Evolutionary conservation across 2,888 invertebrate species (phyloP), one percentile per base, ranked within the genome.

Genomic region (Formica aserva): DNA sequence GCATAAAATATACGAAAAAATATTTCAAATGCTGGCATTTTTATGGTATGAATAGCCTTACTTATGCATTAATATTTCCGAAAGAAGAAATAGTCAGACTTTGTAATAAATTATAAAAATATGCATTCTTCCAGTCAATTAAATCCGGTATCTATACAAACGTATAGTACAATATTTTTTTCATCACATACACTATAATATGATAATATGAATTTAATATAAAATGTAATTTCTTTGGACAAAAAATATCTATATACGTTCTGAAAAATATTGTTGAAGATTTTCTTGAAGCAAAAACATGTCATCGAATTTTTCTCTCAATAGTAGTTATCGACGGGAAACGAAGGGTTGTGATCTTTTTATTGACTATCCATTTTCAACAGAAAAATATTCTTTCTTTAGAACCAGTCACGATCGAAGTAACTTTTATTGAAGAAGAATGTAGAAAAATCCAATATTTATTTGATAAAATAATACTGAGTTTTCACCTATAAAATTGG

Each of bases 281-380:
- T 60, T 67, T 13, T 62, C 18, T 32, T 15, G 57, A 22, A 57
- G 13, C 22, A 45, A 35, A 80, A 80, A 71, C 45, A 35, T 55
- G 60, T 71, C 78, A 13, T 71, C 45, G 18, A 71, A 60, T 80
- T 71, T 60, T 71, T 62, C 60, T 62, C 60, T 62, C 72, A 45
- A 71, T 71, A 71, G 35, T 71, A 80, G 71, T 71, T 80, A 67
- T 69, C 15, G 72, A 71, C 26, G n/a, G 41, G 3, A 15, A 13
- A 1, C 1, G 52, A 2, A n/a, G n/a, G n/a, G 52, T 8, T 2
- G 8, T 52, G 45, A 80, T 71, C 60, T 71, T 80, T 80, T 60
- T 66, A 71, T 78, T 66, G 78, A 60, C 78, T 60, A 57, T 71
- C 78, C 72, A 71, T 71, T 80, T 60, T 71, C 45, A 60, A 60